These are phyloP conservation scores for Cephalophus harveyi DNA, from an alignment of 2,113 vertebrate species.

Conservation along the genomic window DNA sequence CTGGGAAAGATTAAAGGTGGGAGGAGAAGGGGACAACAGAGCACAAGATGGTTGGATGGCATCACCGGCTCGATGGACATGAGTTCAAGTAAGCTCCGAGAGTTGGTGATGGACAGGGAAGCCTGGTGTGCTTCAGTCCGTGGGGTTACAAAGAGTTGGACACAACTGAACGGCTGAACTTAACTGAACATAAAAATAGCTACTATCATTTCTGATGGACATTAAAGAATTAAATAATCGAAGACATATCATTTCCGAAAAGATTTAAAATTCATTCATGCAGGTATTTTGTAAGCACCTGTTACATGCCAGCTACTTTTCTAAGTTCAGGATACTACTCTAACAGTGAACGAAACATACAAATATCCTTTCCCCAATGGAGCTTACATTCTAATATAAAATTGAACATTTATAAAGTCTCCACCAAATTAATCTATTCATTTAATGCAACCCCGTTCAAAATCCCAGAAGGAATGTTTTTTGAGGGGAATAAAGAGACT, in stretches of 20 bases:
- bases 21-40: background rate
- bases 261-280: conserved; percentile 11
- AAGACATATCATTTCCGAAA: background rate
- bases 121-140: background rate
- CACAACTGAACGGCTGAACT: background rate
- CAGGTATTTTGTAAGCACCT: background rate
- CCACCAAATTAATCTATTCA: background rate
- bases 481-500: background rate
- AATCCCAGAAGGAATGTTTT: background rate
- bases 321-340: background rate
- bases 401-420: background rate
- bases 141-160: background rate
- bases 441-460: background rate
- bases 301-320: background rate
- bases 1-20: background rate
- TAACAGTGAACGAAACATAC: background rate
- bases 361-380: background rate
- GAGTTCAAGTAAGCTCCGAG: background rate
- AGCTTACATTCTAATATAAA: background rate
- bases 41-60: background rate
- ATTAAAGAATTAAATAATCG: background rate
- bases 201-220: background rate
- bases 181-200: background rate
- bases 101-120: background rate
- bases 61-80: background rate